A percentile compares a stretch with the other conserved stretches of the same genome.
phyloP scores from a whole-genome alignment of 2,888 invertebrate species.

The Eugnorisma glareosa region DNA sequence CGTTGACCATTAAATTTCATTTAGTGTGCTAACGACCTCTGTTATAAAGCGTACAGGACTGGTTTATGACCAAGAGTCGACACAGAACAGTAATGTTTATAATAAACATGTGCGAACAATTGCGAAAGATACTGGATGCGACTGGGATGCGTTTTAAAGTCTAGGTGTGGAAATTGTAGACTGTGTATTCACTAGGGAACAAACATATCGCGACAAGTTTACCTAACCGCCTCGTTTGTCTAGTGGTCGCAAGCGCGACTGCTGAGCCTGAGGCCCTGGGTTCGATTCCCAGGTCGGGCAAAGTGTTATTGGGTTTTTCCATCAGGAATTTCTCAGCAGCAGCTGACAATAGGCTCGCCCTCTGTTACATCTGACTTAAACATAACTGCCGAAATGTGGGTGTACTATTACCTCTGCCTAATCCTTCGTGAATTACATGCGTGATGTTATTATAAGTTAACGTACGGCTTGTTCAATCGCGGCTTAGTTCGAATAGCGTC shows the following conservation, averaged over 20 bases:
- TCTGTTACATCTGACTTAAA: no score
- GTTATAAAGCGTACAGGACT: slow-evolving; percentile 71
- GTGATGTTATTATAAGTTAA: not conserved
- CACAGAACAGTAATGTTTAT: slow-evolving; percentile 76
- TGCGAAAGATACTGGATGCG: slow-evolving; percentile 48
- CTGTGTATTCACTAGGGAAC: not conserved
- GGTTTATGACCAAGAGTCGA: slow-evolving; percentile 73
- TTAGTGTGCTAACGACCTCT: slow-evolving; percentile 75
- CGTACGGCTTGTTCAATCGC: not conserved
- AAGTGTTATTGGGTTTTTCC: no score
- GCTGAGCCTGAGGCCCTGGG: no score
- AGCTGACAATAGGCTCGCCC: no score
- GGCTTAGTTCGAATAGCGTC: not conserved
- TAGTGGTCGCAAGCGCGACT: no score
- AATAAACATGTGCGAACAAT: slow-evolving; percentile 72
- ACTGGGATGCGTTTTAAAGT: not conserved
- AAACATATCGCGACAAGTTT: not conserved
- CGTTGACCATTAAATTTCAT: slow-evolving; percentile 77
- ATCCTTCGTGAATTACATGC: no score
- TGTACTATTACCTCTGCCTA: no score
- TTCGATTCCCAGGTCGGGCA: no score
- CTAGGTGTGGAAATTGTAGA: not conserved
- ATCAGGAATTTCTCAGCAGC: no score
- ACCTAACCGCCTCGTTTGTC: no score
- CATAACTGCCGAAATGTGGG: no score